phyloP scores from a whole-genome alignment of 2,797 vertebrate species.

The Aplochiton taeniatus region DNA sequence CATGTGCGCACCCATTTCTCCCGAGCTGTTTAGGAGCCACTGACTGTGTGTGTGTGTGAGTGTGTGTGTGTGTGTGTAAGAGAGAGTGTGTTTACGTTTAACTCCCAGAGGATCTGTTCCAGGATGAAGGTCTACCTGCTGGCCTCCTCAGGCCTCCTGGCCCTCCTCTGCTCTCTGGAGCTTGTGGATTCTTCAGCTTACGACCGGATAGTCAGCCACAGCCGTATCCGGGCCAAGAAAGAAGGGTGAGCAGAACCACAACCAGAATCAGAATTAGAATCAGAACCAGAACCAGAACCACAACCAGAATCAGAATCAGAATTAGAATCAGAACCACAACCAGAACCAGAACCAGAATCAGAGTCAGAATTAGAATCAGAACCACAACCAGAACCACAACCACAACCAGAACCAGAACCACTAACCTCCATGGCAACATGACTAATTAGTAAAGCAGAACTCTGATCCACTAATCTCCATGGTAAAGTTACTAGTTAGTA shows the following conservation, averaged over 20 bases:
- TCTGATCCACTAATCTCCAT: too few species aligned
- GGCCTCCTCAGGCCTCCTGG: constrained; percentile 69
- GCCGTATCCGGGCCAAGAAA: constrained; percentile 91
- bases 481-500: too few species aligned
- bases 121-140: constrained; percentile 83
- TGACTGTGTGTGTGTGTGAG: constrained; percentile 13
- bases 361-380: too few species aligned
- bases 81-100: background rate
- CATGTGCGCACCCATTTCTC: constrained; percentile 74
- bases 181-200: constrained; percentile 85
- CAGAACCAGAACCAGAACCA: too few species aligned
- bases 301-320: too few species aligned
- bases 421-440: too few species aligned
- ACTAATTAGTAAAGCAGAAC: too few species aligned
- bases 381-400: too few species aligned
- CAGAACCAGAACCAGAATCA: too few species aligned
- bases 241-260: constrained; percentile 84
- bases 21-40: constrained; percentile 46
- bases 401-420: too few species aligned
- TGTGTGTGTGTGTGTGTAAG: constrained; percentile 31
- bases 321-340: too few species aligned
- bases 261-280: background rate
- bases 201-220: constrained; percentile 95
- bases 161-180: constrained; percentile 72
- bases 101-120: constrained; percentile 18